Evolutionary conservation across 2,797 vertebrate genomes (phyloP).

Genomic region (Enteromius argenteus): DNA sequence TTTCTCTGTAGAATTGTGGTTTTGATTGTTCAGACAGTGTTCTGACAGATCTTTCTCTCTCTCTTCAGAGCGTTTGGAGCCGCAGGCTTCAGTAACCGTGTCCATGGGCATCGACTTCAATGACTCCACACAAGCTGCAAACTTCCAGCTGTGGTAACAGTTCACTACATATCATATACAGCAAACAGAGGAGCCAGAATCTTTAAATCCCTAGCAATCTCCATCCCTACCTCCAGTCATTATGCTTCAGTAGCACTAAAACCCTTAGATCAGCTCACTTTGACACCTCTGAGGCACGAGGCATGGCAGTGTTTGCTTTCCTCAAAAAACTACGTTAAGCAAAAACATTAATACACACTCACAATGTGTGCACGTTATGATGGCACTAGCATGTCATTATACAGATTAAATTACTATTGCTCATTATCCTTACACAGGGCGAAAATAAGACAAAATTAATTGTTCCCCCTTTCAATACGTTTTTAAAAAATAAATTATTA

Average conservation of each 20-base stretch:
- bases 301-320: neutral
- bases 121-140: constrained; percentile 94
- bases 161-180: neutral
- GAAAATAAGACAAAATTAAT: constrained; percentile 41
- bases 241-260: neutral
- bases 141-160: constrained; percentile 95
- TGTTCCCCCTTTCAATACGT: constrained; percentile 33
- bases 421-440: constrained; percentile 39
- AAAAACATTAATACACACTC: neutral
- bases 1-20: constrained; percentile 16
- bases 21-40: neutral
- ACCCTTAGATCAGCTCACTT: neutral
- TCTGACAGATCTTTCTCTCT: constrained; percentile 12
- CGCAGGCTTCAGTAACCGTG: constrained; percentile 86
- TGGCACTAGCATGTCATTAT: constrained; percentile 47
- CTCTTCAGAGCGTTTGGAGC: constrained; percentile 86
- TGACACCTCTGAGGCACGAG: neutral
- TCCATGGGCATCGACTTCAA: constrained; percentile 95
- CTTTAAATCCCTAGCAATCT: neutral
- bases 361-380: constrained; percentile 13
- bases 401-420: constrained; percentile 54
- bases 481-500: constrained; percentile 80
- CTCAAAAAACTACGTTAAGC: neutral
- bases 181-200: neutral
- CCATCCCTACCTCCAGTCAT: neutral